These are phyloP conservation scores for Hermodice carunculata DNA, from an alignment of 2,888 invertebrate species.

Conservation along the genomic window DNA sequence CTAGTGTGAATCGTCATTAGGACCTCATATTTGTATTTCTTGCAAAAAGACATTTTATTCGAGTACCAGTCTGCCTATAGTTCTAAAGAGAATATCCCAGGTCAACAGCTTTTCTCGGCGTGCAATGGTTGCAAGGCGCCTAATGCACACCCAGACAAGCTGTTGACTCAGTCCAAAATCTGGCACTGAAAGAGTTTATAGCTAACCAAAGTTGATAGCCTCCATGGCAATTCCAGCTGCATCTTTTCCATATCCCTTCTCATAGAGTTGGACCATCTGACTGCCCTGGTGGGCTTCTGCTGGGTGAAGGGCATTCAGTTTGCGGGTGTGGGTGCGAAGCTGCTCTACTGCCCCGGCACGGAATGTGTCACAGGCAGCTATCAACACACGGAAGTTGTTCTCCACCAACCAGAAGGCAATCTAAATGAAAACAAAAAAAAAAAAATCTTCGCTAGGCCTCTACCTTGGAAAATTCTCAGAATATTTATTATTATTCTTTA, in stretches of 20 bases:
- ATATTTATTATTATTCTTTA: too few relatives aligned
- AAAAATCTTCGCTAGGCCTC: too few relatives aligned
- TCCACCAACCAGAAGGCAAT: conserved; percentile 99
- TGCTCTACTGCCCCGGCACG: conserved; percentile 99
- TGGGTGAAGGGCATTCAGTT: conserved; percentile 94
- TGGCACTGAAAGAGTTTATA: background rate
- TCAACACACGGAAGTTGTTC: conserved; percentile 94
- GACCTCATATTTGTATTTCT: too few relatives aligned
- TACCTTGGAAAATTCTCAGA: too few relatives aligned
- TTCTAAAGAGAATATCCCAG: too few relatives aligned
- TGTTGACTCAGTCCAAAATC: too few relatives aligned
- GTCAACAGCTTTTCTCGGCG: too few relatives aligned
- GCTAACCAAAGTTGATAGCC: conserved; percentile 84
- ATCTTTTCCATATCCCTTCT: conserved; percentile 99
- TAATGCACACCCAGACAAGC: too few relatives aligned
- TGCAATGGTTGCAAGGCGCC: too few relatives aligned
- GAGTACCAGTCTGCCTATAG: too few relatives aligned
- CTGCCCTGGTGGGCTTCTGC: conserved; percentile 77
- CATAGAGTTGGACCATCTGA: conserved; percentile 92
- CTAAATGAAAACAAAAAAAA: conserved; percentile 62
- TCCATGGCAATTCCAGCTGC: conserved; percentile 99
- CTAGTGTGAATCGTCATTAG: too few relatives aligned
- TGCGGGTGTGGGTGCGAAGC: conserved; percentile 92
- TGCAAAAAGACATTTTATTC: too few relatives aligned
- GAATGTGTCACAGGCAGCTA: conserved; percentile 99